phyloP scores from a whole-genome alignment of 2,888 invertebrate genomes.

The Drosophila anomalata region DNA sequence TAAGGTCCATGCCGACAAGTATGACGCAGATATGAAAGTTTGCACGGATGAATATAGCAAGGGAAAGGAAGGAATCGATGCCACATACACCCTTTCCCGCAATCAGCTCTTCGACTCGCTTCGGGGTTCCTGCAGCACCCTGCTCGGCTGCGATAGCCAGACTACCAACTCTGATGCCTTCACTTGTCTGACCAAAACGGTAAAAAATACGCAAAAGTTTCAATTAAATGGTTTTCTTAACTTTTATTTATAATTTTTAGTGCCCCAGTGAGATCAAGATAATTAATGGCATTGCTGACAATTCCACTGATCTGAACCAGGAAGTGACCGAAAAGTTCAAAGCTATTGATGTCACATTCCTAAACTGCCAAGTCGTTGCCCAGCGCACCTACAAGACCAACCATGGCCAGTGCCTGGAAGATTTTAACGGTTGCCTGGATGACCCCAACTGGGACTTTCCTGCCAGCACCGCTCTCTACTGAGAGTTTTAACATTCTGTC shows the following conservation, averaged over 20 bases:
- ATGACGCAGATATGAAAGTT: not conserved
- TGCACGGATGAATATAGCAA: not conserved
- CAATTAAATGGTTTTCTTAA: no score
- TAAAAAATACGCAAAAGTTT: not conserved
- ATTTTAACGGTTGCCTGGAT: not conserved
- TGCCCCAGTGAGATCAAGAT: not conserved
- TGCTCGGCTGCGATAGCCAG: slow-evolving; percentile 8
- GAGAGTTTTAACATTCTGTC: not conserved
- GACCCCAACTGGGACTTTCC: not conserved
- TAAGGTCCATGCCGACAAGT: slow-evolving; percentile 8
- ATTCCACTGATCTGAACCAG: not conserved
- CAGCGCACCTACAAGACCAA: not conserved
- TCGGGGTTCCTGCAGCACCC: not conserved
- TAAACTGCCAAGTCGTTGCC: not conserved
- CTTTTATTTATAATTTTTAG: not conserved
- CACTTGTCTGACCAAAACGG: not conserved
- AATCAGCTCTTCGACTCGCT: not conserved
- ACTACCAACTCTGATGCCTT: not conserved
- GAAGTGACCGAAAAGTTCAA: not conserved
- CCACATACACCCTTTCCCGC: slow-evolving; percentile 6
- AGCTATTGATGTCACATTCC: not conserved
- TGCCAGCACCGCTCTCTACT: slow-evolving; percentile 1
- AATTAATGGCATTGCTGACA: not conserved
- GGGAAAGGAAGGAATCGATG: not conserved
- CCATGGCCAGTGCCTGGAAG: not conserved